Evolutionary conservation across 1,140 invertebrate genomes (phyloP), one percentile per base, ranked within the genome.

Genomic region (Sitobion miscanthi): DNA sequence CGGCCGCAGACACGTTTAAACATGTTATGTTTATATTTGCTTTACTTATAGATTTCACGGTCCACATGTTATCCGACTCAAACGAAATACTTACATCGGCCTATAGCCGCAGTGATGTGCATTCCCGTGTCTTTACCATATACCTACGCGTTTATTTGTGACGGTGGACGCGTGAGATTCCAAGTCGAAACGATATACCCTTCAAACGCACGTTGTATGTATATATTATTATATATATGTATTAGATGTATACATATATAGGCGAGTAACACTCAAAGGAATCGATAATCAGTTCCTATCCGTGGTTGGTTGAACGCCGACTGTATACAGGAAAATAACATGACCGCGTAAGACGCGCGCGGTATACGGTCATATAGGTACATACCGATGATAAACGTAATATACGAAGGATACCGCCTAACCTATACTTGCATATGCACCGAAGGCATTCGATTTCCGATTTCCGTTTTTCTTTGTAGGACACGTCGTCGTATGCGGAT

Each of bases 251-350:
- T 83, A 38, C 42, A 25, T 42, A 45, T 45, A 45, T 45, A 14
- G 62, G 14, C 14, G 14, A 77, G 30, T n/a, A n/a, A n/a, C 38
- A 86, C 38, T 42, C 83, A 25, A 42, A 42, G 21, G 83, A 45
- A 86, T 86, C 83, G 83, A 45, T 86, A 86, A 86, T 86, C 83
- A 86, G 83, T 45, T 45, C 23, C 9, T 20, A n/a, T 86, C 23
- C 42, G 83, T 11, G 83, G 38, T 86, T 86, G 42, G 83, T 23
- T 86, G 83, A 86, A 86, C 38, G 23, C 8, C 38, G 83, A 21
- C 83, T 45, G 83, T 9, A 38, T 38, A 86, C 42, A 4, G 83
- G 83, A 25, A 30, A 45, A 86, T n/a, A 17, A 6, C 62, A 6
- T 5, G 62, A n/a, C 62, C 30, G 30, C 30, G 14, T n/a, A 35